phyloP scores from a whole-genome alignment of 2,113 vertebrate species.

The Laterallus jamaicensis region DNA sequence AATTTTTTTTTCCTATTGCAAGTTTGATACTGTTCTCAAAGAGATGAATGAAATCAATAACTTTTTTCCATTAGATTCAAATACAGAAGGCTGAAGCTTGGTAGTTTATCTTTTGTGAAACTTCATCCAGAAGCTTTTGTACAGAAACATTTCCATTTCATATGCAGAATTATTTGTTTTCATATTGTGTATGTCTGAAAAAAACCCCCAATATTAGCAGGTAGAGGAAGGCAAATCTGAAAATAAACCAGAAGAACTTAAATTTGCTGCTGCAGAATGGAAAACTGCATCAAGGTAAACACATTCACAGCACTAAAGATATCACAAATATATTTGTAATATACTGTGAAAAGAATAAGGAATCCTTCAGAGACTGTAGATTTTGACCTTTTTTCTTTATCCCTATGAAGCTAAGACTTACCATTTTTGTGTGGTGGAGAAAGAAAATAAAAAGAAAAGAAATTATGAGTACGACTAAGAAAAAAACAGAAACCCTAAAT shows the following conservation, averaged over 20 bases:
- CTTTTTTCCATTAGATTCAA: background rate
- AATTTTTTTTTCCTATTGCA: background rate
- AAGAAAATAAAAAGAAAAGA: background rate
- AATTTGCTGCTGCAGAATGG: background rate
- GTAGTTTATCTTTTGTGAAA: background rate
- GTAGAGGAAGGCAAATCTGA: background rate
- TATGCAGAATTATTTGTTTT: background rate
- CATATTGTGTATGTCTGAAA: background rate
- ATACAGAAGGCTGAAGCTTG: background rate
- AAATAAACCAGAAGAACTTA: background rate
- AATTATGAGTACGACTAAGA: background rate
- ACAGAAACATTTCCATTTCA: background rate
- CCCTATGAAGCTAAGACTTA: background rate
- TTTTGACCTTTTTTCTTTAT: background rate
- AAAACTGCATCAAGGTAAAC: background rate
- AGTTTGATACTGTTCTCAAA: background rate
- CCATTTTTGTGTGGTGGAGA: background rate
- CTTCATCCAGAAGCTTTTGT: background rate
- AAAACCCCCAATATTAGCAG: background rate
- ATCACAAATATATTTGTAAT: background rate
- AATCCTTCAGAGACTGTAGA: background rate
- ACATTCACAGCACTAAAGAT: background rate
- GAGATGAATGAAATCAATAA: background rate
- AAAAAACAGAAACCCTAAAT: background rate
- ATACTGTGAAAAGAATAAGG: background rate